Evolutionary conservation across 2,113 vertebrate species (phyloP).

Genomic region (Ciconia boyciana): DNA sequence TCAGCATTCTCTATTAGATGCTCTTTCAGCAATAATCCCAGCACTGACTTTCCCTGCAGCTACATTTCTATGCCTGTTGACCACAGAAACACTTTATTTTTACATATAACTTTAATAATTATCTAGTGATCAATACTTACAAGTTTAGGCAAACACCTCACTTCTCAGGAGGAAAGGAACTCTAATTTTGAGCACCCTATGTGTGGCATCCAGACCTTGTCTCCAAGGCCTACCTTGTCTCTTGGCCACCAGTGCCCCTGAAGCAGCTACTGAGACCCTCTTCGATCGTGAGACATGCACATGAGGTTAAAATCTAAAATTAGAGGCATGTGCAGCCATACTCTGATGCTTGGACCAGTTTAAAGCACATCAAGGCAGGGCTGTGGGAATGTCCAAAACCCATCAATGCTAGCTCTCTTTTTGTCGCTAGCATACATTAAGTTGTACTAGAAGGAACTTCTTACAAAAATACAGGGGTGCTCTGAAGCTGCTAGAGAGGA

Average conservation of each 20-base stretch:
- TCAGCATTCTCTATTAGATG: neutral
- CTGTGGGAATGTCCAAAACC: neutral
- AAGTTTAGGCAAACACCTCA: neutral
- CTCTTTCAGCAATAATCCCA: neutral
- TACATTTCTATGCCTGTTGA: neutral
- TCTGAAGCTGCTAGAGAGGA: neutral
- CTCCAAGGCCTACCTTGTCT: neutral
- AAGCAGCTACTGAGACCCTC: neutral
- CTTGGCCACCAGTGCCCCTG: neutral
- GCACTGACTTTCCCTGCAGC: neutral
- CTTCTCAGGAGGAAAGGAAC: neutral
- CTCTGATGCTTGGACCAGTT: neutral
- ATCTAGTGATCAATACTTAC: neutral
- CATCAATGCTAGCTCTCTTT: accelerated
- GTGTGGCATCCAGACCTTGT: neutral
- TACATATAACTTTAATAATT: neutral
- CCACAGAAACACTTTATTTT: neutral
- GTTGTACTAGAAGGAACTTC: neutral
- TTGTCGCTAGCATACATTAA: neutral
- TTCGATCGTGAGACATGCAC: accelerated
- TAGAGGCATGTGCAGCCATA: neutral
- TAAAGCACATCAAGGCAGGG: neutral
- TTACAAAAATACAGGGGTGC: neutral
- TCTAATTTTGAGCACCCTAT: neutral
- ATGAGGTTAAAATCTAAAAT: neutral